Evolutionary conservation across 2,888 invertebrate genomes (phyloP).

Genomic region (Priocnemis perturbator): DNA sequence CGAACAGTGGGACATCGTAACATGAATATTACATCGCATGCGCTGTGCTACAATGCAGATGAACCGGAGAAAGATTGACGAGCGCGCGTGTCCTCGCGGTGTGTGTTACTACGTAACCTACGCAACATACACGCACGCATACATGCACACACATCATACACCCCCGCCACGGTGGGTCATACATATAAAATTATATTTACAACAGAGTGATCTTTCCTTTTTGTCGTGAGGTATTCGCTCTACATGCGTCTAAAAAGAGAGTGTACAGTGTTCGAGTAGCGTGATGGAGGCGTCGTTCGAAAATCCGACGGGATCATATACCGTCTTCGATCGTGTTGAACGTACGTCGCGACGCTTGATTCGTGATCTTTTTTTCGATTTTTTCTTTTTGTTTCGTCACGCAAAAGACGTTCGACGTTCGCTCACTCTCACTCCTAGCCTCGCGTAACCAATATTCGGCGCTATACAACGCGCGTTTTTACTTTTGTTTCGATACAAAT

Average conservation of each 20-base stretch:
- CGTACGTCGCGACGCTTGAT: neutral
- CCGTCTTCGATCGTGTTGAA: neutral
- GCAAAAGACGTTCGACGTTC: too few relatives aligned
- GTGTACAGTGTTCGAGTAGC: constrained; percentile 46
- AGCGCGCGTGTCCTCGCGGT: constrained; percentile 22
- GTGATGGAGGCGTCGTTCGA: neutral
- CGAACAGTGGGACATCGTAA: constrained; percentile 15
- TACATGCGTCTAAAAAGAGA: constrained; percentile 57
- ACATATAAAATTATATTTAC: constrained; percentile 68
- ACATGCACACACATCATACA: constrained; percentile 24
- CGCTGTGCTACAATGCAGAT: too few relatives aligned
- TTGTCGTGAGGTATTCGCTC: constrained; percentile 62
- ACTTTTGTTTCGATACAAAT: constrained; percentile 39
- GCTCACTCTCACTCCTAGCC: neutral
- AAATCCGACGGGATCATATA: neutral
- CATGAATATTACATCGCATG: too few relatives aligned
- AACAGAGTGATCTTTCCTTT: constrained; percentile 59
- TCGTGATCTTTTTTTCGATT: neutral
- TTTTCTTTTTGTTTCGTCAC: too few relatives aligned
- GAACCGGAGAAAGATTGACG: constrained; percentile 3
- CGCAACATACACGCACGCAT: too few relatives aligned
- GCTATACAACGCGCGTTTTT: constrained; percentile 27
- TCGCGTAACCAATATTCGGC: constrained; percentile 18
- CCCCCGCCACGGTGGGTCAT: constrained; percentile 36
- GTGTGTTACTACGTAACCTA: constrained; percentile 27